These are phyloP conservation scores for Erynnis tages DNA, from an alignment of 2,888 invertebrate species.

Conservation along the genomic window DNA sequence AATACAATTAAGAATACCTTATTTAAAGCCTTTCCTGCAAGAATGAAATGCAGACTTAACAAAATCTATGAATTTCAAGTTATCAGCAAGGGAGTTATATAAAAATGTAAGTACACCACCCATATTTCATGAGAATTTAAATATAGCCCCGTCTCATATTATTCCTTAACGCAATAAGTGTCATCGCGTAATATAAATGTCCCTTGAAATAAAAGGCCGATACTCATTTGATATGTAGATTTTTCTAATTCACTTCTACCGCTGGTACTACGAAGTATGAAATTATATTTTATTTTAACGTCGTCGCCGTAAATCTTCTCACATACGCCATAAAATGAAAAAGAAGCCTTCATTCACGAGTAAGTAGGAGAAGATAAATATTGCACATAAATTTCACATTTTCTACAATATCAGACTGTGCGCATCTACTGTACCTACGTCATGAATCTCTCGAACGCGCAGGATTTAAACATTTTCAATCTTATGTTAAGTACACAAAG, in stretches of 20 bases:
- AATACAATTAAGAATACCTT: no score
- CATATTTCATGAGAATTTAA: background rate
- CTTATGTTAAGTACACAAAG: slow-evolving; percentile 3
- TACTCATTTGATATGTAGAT: slow-evolving; percentile 54
- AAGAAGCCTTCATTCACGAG: slow-evolving; percentile 52
- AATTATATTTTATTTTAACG: slow-evolving; percentile 77
- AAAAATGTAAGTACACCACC: no score
- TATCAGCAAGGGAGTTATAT: no score
- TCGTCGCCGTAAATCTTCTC: slow-evolving; percentile 64
- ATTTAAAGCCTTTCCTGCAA: no score
- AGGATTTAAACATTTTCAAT: slow-evolving; percentile 7
- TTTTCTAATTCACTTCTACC: slow-evolving; percentile 64
- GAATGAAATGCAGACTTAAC: no score
- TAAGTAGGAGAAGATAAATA: slow-evolving; percentile 47
- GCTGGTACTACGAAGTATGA: slow-evolving; percentile 54
- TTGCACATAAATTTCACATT: slow-evolving; percentile 57
- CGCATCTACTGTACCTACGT: slow-evolving; percentile 33
- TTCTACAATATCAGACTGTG: slow-evolving; percentile 45
- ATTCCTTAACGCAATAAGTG: slow-evolving; percentile 47
- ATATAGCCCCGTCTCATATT: background rate
- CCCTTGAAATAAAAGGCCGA: slow-evolving; percentile 53
- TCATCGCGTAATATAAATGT: slow-evolving; percentile 56
- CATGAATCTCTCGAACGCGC: slow-evolving; percentile 1
- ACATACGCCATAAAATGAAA: slow-evolving; percentile 59
- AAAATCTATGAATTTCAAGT: no score